Base-by-base conservation (phyloP, 2,888 invertebrate genomes). In the Cryptophagus acutangulus region DNA sequence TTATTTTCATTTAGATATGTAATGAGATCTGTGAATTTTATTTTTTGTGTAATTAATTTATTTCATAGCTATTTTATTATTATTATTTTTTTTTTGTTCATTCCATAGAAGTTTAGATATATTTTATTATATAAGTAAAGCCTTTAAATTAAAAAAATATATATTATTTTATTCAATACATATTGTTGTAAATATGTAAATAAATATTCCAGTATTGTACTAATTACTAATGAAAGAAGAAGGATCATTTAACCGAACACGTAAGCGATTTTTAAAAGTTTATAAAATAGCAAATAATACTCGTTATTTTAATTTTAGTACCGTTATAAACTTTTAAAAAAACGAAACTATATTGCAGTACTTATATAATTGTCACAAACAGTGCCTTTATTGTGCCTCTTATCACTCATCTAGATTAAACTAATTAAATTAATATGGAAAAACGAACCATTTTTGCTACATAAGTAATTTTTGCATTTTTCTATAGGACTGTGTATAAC, bases 311-410 rank as follows among this genome's bases (percentile, higher is more conserved):
- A 31, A 29, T 29, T 5, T 8, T 36, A 8, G 16, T 12, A 31
- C 31, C 13, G n/a, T 3, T 31, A 15, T 31, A 43, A 41, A 39
- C 40, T 33, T 42, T 40, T 43, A 42, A 39, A 37, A 38, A 38
- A 18, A 29, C 42, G 20, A 40, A 40, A 33, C 40, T 40, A 20
- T 28, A 37, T 34, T 33, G n/a, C 54, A 58, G 63, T 63, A 65
- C 62, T 65, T 63, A 63, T 57, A 48, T 35, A 47, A 43, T 49
- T 38, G 29, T 51, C 48, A 51, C 59, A 52, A 60, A 58, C 63
- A 63, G 65, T 66, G 66, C 66, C 65, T 66, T 66, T 57, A 45
- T 50, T 55, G 64, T 63, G 63, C 61, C 61, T 61, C 37, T 36
- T 18, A 28, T 25, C 24, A 29, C n/a, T 2, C n/a, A 10, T 10